A percentile compares a stretch with the other conserved stretches of the same genome.
Evolutionary conservation across 2,113 vertebrate species (phyloP).

Genomic region (Sapayoa aenigma): DNA sequence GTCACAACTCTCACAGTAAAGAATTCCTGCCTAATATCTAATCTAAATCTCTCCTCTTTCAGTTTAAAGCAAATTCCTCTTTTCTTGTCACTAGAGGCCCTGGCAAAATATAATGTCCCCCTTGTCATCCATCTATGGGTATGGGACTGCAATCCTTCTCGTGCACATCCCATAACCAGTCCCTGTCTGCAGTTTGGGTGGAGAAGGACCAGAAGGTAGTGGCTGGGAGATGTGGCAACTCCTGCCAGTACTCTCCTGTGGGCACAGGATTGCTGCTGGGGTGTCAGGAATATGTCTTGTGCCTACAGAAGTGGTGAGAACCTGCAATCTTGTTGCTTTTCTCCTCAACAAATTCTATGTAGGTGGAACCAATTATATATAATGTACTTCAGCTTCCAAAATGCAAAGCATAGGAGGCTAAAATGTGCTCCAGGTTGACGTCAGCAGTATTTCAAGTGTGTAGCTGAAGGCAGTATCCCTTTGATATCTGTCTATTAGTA

Average conservation of each 20-base stretch:
- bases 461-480: constrained; percentile 10
- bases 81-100: background rate
- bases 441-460: constrained; percentile 29
- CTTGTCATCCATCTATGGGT: background rate
- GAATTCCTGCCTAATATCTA: background rate
- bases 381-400: constrained; percentile 47
- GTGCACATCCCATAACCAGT: background rate
- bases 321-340: constrained; percentile 39
- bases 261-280: background rate
- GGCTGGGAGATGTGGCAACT: background rate
- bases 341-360: constrained; percentile 33
- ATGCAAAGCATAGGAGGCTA: constrained; percentile 42
- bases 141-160: background rate
- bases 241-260: background rate
- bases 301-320: background rate
- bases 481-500: constrained; percentile 32
- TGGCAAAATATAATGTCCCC: background rate
- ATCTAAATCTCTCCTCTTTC: background rate
- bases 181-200: background rate
- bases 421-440: constrained; percentile 44
- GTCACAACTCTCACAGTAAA: background rate
- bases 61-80: background rate
- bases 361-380: constrained; percentile 60
- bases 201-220: background rate
- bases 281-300: background rate